Conservation (phyloP, 2,797 vertebrate species). For the Eremophila alpestris region DNA sequence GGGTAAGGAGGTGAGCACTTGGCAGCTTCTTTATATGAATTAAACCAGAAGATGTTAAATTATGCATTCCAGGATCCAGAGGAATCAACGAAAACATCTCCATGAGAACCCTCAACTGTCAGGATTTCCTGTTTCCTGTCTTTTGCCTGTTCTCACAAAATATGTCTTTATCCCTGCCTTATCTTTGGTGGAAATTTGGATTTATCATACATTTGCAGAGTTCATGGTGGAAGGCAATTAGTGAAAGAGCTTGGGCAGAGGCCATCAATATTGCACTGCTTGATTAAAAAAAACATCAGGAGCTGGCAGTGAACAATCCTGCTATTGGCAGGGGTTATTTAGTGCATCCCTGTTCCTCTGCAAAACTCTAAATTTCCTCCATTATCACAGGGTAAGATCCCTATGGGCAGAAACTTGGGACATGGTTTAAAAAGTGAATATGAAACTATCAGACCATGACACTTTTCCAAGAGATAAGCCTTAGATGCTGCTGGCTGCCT, state of each 20-base stretch:
- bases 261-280: conserved; percentile 68
- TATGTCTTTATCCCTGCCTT: neutral
- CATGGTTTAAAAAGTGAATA: neutral
- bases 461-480: neutral
- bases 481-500: neutral
- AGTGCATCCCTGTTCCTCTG: neutral
- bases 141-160: neutral
- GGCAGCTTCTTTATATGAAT: neutral
- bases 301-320: conserved; percentile 41
- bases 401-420: conserved; percentile 1
- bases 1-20: neutral
- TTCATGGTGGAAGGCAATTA: conserved; percentile 68
- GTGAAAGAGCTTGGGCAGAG: conserved; percentile 50
- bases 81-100: neutral
- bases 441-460: neutral
- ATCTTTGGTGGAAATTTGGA: conserved; percentile 37
- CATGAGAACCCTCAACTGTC: conserved; percentile 2
- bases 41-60: neutral
- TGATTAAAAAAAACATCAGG: conserved; percentile 64
- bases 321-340: conserved; percentile 62
- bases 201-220: conserved; percentile 54
- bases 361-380: neutral
- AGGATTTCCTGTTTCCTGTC: neutral
- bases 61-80: conserved; percentile 15
- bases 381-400: conserved; percentile 16